Evolutionary conservation across 1,140 invertebrate species (phyloP).

Genomic region (Drosophila ananassae): DNA sequence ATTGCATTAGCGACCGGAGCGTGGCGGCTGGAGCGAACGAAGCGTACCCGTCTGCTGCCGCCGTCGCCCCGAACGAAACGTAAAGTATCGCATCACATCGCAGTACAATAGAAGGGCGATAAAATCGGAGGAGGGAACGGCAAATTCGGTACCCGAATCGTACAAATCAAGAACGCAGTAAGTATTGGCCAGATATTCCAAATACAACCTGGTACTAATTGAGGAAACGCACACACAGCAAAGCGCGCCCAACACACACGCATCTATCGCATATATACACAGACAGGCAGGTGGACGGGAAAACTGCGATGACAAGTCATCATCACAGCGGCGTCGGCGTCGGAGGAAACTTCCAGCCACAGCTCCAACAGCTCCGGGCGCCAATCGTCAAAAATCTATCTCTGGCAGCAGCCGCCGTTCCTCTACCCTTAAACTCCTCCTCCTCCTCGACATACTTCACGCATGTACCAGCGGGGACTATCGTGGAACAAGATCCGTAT

Average conservation of each 20-base stretch:
- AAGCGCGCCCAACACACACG: slow-evolving; percentile 51
- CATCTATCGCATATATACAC: slow-evolving; percentile 29
- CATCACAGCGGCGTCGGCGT: slow-evolving; percentile 61
- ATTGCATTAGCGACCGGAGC: slow-evolving; percentile 27
- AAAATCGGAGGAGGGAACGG: slow-evolving; percentile 40
- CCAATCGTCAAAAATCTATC: slow-evolving; percentile 72
- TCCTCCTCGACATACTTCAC: slow-evolving; percentile 64
- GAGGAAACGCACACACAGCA: slow-evolving; percentile 42
- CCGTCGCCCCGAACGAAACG: slow-evolving; percentile 31
- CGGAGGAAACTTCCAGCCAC: slow-evolving; percentile 64
- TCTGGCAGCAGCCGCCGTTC: slow-evolving; percentile 67
- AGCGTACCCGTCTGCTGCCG: slow-evolving; percentile 59
- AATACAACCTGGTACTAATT: slow-evolving; percentile 61
- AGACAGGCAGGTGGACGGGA: slow-evolving; percentile 19
- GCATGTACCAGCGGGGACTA: slow-evolving; percentile 45
- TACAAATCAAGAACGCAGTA: slow-evolving; percentile 8
- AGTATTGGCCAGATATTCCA: slow-evolving; percentile 1
- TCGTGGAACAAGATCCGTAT: slow-evolving; percentile 69
- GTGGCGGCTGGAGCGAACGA: slow-evolving; percentile 40
- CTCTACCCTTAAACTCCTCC: slow-evolving; percentile 45
- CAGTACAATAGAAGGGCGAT: slow-evolving; percentile 63
- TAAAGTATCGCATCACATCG: slow-evolving; percentile 44
- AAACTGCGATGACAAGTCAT: slow-evolving; percentile 74
- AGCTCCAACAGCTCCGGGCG: slow-evolving; percentile 42
- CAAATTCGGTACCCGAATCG: not conserved